A percentile compares a stretch with the other conserved stretches of the same genome.
Conservation (phyloP, 30 jellyfish, hydroid and myxozoan genomes). For the Cassiopea xamachana region DNA sequence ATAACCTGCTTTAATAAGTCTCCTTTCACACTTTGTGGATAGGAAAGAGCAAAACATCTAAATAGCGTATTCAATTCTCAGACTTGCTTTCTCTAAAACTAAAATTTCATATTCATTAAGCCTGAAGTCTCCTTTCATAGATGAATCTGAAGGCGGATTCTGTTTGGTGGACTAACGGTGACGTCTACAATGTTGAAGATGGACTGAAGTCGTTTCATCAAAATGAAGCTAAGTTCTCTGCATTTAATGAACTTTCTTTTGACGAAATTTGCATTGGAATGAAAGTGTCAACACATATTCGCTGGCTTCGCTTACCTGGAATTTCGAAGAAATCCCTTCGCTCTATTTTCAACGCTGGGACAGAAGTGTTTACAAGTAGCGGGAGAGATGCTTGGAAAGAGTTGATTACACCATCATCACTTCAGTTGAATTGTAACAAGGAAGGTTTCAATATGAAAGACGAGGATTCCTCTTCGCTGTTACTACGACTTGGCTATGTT, state of each 20-base stretch:
- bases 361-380: neutral
- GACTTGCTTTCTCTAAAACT: too few relatives aligned
- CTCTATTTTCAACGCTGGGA: constrained; percentile 8
- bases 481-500: constrained; percentile 10
- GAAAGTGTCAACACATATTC: neutral
- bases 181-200: neutral
- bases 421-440: neutral
- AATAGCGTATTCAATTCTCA: too few relatives aligned
- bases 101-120: neutral
- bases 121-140: neutral
- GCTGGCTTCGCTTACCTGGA: constrained; percentile 26
- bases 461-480: neutral
- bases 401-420: constrained; percentile 1
- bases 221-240: constrained; percentile 39
- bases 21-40: too few relatives aligned
- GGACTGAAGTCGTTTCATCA: constrained; percentile 26
- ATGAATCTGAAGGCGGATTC: neutral
- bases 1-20: too few relatives aligned
- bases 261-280: constrained; percentile 33
- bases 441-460: constrained; percentile 10
- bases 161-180: constrained; percentile 11
- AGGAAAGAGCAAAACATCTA: too few relatives aligned
- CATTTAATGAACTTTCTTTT: neutral
- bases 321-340: constrained; percentile 1
- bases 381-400: constrained; percentile 1